Evolutionary conservation across 2,888 invertebrate species (phyloP).

Genomic region (Limnephilus rhombicus): DNA sequence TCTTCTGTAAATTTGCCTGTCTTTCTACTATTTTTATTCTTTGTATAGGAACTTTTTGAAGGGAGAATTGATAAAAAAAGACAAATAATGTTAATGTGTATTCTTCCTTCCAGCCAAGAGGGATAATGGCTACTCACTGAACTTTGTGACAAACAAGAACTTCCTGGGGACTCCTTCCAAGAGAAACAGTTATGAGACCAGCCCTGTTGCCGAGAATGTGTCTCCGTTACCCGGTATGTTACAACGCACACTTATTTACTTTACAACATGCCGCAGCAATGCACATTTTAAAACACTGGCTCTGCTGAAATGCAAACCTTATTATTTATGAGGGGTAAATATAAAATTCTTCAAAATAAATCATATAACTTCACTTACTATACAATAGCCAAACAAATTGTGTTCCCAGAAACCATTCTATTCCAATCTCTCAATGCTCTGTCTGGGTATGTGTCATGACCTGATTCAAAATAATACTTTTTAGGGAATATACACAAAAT

Average conservation of each 20-base stretch:
- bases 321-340: background rate
- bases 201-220: constrained; percentile 74
- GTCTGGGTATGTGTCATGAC: background rate
- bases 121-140: constrained; percentile 77
- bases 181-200: constrained; percentile 76
- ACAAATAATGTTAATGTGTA: background rate
- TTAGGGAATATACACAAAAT: no score
- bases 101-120: constrained; percentile 74
- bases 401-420: background rate
- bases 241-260: background rate
- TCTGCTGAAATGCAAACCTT: background rate
- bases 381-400: background rate
- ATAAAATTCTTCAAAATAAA: background rate
- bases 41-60: background rate
- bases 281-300: background rate
- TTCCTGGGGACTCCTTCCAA: constrained; percentile 77
- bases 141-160: constrained; percentile 76
- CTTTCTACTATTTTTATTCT: background rate
- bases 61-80: background rate
- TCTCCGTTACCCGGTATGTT: constrained; percentile 50
- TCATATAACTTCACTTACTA: no score
- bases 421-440: background rate
- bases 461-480: background rate
- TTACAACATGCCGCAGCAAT: background rate
- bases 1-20: background rate